A percentile compares a stretch with the other conserved stretches of the same genome.
Evolutionary conservation across 2,113 vertebrate species (phyloP).

Genomic region (Daphoenositta chrysoptera): DNA sequence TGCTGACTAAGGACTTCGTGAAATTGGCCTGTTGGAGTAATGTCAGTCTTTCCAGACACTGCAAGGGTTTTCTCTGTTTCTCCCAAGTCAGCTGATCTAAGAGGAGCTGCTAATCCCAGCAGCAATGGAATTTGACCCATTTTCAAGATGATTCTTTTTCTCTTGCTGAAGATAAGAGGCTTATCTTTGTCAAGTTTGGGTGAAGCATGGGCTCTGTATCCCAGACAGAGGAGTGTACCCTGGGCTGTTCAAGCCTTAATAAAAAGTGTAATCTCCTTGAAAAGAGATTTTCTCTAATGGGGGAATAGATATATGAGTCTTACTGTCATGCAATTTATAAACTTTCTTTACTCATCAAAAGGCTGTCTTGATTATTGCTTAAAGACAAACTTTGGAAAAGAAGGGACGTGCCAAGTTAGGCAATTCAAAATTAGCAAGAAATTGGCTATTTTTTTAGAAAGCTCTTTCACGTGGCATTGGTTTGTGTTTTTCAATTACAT

Average conservation of each 20-base stretch:
- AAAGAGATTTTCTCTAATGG: constrained; percentile 38
- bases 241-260: constrained; percentile 36
- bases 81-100: constrained; percentile 55
- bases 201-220: constrained; percentile 8
- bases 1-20: not conserved
- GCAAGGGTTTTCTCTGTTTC: not conserved
- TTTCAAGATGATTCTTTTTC: constrained; percentile 60
- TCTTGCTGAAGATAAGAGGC: constrained; percentile 64
- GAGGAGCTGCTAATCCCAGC: constrained; percentile 48
- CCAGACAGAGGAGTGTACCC: not conserved
- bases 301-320: constrained; percentile 19
- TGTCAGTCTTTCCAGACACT: not conserved
- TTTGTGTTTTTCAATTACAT: not conserved
- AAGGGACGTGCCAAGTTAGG: constrained; percentile 10
- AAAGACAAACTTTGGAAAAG: constrained; percentile 25
- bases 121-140: constrained; percentile 54
- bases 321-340: not conserved
- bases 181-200: constrained; percentile 67
- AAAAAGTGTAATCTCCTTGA: constrained; percentile 30
- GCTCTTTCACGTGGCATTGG: not conserved
- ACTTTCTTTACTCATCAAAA: constrained; percentile 30
- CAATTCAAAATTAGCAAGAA: not conserved
- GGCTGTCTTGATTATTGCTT: not conserved
- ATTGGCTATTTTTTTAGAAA: not conserved
- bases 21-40: not conserved